Base-by-base conservation (phyloP, 2,888 invertebrate species). In the Cartodere bifasciata region DNA sequence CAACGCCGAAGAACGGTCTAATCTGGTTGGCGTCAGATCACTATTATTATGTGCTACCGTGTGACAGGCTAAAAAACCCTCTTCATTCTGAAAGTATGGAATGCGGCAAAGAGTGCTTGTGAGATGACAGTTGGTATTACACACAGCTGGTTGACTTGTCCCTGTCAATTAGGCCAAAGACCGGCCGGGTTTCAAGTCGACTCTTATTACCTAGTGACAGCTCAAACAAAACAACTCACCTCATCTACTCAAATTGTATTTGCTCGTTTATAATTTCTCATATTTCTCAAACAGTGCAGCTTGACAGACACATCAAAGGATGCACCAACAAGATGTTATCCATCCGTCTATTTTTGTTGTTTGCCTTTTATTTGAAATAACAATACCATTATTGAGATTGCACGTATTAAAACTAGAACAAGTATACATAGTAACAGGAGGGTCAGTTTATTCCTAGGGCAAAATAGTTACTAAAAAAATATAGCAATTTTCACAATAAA, bases 101-200 rank as follows among this genome's bases (percentile, higher is more conserved):
- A 37, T 36, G 32, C 37, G 36, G 12, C 37, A 29, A 32, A 30
- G 26, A 20, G 20, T 12, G 9, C 17, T 15, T n/a, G 28, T 17
- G 29, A 33, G 12, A n/a, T 5, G 30, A 26, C 13, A 30, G 13
- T 46, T 46, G 47, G 54, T 53, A 55, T 57, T 54, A 57, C 56
- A 54, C 54, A 53, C 56, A 56, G 51, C 52, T 56, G 57, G 55
- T 53, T 58, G 56, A 56, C 56, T 58, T 56, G 57, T 57, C 58
- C 49, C 53, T 57, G 58, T 58, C 58, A 58, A 58, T 58, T 58
- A 58, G 53, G 50, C 43, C 41, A 43, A 48, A n/a, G n/a, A n/a
- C 40, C 46, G 45, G 42, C 42, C 42, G 43, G 49, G 47, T 48
- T 50, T 51, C 46, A 51, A 50, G 53, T 51, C 55, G 49, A 47